Evolutionary conservation across 2,113 vertebrate genomes (phyloP).

Genomic region (Sceloporus tristichus): DNA sequence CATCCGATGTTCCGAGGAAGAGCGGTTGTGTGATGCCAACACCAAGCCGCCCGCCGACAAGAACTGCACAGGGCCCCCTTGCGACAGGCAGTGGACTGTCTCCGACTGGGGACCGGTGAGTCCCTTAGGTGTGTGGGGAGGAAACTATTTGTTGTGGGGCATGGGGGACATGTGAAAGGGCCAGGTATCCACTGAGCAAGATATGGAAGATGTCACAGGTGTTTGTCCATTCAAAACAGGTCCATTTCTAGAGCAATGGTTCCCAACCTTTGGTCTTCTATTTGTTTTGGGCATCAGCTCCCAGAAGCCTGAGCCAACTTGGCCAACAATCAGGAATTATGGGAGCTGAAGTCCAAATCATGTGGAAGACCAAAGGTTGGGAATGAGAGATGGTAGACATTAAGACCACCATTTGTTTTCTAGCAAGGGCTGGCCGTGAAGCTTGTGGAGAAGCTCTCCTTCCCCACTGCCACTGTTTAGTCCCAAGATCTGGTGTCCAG

Average conservation of each 20-base stretch:
- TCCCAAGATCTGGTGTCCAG: not conserved
- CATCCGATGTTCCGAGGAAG: constrained; percentile 93
- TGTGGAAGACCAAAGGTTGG: too few species aligned
- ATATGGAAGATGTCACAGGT: not conserved
- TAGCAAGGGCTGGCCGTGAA: too few species aligned
- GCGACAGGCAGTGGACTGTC: constrained; percentile 94
- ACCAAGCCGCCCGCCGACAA: constrained; percentile 84
- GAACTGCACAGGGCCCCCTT: constrained; percentile 93
- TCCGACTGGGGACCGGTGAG: constrained; percentile 98
- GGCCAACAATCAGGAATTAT: too few species aligned
- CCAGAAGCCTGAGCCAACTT: too few species aligned
- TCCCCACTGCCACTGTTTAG: not conserved
- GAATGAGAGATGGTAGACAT: too few species aligned
- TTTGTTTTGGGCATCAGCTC: too few species aligned
- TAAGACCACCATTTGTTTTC: not conserved
- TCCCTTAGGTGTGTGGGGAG: not conserved
- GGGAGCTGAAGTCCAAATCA: too few species aligned
- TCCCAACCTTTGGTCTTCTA: too few species aligned
- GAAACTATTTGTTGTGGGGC: too few species aligned
- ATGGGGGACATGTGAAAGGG: too few species aligned
- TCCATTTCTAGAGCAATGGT: too few species aligned
- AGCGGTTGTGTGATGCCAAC: constrained; percentile 84
- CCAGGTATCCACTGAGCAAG: too few species aligned
- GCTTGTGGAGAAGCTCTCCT: not conserved
- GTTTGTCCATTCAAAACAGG: not conserved